Evolutionary conservation across 2,888 invertebrate species (phyloP).

Genomic region (Dynastes hyllus): DNA sequence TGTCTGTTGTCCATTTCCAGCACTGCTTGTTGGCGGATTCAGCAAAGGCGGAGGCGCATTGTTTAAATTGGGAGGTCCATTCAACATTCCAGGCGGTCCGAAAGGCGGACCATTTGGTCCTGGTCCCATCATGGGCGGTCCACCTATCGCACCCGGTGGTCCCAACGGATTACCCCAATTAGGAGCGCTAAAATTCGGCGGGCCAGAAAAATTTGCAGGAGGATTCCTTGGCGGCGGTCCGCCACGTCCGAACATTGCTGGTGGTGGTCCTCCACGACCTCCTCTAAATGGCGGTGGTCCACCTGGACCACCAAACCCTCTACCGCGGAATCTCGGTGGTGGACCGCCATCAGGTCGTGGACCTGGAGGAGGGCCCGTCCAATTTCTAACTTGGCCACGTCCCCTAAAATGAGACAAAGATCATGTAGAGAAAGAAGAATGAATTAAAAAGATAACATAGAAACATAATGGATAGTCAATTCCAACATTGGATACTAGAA

Average conservation of each 20-base stretch:
- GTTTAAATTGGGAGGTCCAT: conserved; percentile 57
- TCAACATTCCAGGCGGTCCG: conserved; percentile 63
- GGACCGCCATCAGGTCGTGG: conserved; percentile 61
- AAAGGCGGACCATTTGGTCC: conserved; percentile 74
- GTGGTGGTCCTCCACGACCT: conserved; percentile 72
- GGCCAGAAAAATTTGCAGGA: conserved; percentile 72
- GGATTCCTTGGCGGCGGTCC: conserved; percentile 71
- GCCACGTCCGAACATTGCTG: conserved; percentile 72
- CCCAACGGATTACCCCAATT: conserved; percentile 81
- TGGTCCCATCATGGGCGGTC: conserved; percentile 61
- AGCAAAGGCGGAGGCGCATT: conserved; percentile 70
- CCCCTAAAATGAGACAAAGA: conserved; percentile 61
- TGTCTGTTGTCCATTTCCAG: conserved; percentile 57
- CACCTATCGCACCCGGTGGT: conserved; percentile 73
- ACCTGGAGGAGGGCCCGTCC: conserved; percentile 69
- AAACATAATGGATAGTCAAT: too few relatives aligned
- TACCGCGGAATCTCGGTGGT: conserved; percentile 80
- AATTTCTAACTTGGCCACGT: conserved; percentile 65
- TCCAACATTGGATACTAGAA: too few relatives aligned
- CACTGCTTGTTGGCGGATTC: conserved; percentile 49
- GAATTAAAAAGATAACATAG: too few relatives aligned
- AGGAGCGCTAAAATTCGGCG: conserved; percentile 74
- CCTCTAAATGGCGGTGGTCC: conserved; percentile 69
- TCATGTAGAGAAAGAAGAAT: neutral
- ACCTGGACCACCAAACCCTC: conserved; percentile 76